Base-by-base conservation (phyloP, 2,888 invertebrate genomes). In the Coelopa pilipes region DNA sequence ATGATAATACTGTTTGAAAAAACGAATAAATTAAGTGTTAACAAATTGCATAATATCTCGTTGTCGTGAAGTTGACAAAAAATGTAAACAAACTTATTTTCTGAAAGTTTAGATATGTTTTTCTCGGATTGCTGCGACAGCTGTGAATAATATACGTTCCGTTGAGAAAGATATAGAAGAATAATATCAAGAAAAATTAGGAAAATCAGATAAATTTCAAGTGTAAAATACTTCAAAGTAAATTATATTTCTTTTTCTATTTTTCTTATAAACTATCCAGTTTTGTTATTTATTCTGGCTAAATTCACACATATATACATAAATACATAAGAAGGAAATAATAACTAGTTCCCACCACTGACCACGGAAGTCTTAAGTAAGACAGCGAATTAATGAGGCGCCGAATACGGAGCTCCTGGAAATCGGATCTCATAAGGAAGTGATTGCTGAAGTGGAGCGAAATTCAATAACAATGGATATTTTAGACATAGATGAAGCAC, bases 401-500 rank as follows among this genome's bases (percentile, higher is more conserved):
- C 60, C 46, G 49, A 46, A 11, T 19, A 10, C 46, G 21, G 13
- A 55, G 68, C 68, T 57, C 11, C 55, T 57, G 57, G 55, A 7
- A n/a, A 68, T 57, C 19, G 15, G 11, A 65, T 49, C 49, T 13
- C 47, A 19, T 13, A 19, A n/a, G 46, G 53, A 45, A 57, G 11
- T 19, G 50, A 53, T 15, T 15, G 19, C 45, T 34, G 21, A 50
- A n/a, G 15, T 24, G 19, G 15, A 57, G 17, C 5, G 50, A 70
- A 62, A 65, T 7, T 53, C 3, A 49, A 50, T 15, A 13, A 62
- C 72, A 76, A 87, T 87, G 87, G 87, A 87, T 82, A 87, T 87
- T 80, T 79, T 87, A 77, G 87, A 87, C 75, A 86, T 87, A 76
- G 87, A 87, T 80, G 87, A 87, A 79, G 86, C 83, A 49, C 80